These are phyloP conservation scores for Tragopan temminckii DNA, from an alignment of 2,797 vertebrate genomes.

Conservation along the genomic window DNA sequence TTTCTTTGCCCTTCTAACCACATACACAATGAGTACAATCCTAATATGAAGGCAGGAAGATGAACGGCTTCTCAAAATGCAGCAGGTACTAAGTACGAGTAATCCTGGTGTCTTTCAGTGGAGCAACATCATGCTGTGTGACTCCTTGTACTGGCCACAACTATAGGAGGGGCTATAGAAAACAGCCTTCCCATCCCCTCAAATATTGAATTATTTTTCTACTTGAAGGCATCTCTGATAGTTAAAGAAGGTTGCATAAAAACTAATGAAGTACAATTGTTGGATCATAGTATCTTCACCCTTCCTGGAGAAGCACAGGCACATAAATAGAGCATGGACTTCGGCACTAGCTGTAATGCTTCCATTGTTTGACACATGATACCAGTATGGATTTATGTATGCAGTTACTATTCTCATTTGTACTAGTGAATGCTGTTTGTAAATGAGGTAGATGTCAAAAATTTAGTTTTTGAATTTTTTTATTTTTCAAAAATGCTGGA, in stretches of 20 bases:
- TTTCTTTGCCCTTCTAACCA: neutral
- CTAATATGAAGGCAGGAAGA: neutral
- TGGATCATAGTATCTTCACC: neutral
- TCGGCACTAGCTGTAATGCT: neutral
- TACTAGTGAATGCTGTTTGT: neutral
- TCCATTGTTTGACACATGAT: neutral
- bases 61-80: neutral
- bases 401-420: neutral
- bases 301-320: neutral
- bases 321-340: fast-evolving
- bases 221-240: neutral
- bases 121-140: neutral
- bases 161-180: neutral
- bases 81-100: neutral
- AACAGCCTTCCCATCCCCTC: neutral
- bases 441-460: neutral
- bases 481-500: neutral
- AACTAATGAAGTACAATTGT: neutral
- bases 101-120: neutral
- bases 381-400: neutral
- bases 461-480: neutral
- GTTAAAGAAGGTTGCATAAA: neutral
- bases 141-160: neutral
- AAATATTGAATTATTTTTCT: neutral
- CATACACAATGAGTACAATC: neutral